Percentiles rank a stretch among this genome's conserved stretches.
Evolutionary conservation across 2,888 invertebrate species (phyloP).

Genomic region (Trachelus troglodyta): DNA sequence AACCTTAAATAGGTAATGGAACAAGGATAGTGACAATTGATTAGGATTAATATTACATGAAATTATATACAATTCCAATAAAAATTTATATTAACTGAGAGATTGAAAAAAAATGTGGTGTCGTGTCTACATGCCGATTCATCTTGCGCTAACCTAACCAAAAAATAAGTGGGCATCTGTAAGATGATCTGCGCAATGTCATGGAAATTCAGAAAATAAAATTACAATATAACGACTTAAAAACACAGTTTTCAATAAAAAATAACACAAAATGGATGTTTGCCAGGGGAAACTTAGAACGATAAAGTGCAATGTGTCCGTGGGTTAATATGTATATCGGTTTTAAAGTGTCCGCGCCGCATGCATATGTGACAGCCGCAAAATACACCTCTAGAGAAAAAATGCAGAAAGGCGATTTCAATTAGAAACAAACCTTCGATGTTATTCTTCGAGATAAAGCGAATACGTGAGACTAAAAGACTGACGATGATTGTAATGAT

Average conservation of each 20-base stretch:
- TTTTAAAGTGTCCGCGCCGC: not conserved
- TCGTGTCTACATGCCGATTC: constrained; percentile 33
- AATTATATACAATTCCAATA: not conserved
- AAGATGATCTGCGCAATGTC: not conserved
- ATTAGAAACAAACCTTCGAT: not conserved
- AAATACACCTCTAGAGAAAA: not conserved
- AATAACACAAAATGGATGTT: not conserved
- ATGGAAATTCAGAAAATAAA: not conserved
- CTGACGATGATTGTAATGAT: not conserved
- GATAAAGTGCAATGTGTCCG: not conserved
- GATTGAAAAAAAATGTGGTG: not conserved
- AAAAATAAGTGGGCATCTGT: not conserved
- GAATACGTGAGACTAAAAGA: not conserved
- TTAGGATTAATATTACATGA: not conserved
- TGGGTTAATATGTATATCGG: not conserved
- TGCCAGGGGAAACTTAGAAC: not conserved
- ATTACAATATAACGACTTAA: not conserved
- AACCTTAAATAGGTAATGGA: not conserved
- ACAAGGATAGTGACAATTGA: not conserved
- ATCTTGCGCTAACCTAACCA: constrained; percentile 41
- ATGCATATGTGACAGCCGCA: not conserved
- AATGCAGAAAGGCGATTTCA: not conserved
- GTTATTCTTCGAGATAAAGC: not conserved
- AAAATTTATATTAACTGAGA: not conserved
- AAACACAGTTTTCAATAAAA: not conserved